Evolutionary conservation across 2,113 vertebrate species (phyloP).

Genomic region (Electrona antarctica): DNA sequence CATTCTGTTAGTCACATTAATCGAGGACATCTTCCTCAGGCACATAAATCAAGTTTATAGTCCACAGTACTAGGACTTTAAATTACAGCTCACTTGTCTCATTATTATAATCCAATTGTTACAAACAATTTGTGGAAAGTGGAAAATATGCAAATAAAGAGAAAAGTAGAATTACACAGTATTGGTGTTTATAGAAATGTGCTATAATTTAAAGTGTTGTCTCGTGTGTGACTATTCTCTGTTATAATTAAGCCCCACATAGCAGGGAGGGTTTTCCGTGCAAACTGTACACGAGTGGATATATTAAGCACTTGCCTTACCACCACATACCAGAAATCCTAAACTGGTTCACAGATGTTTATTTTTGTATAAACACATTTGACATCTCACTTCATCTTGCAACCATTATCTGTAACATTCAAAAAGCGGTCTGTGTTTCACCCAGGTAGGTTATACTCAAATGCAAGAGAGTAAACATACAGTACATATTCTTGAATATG

Average conservation of each 20-base stretch:
- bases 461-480: not conserved
- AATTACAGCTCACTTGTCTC: not conserved
- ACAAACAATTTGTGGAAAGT: too few relatives aligned
- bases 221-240: not conserved
- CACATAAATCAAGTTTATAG: slow-evolving; percentile 34
- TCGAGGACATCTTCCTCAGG: slow-evolving; percentile 33
- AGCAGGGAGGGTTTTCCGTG: slow-evolving; percentile 13
- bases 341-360: too few relatives aligned
- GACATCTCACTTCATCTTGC: not conserved
- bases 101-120: too few relatives aligned
- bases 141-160: too few relatives aligned
- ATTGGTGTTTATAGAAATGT: not conserved
- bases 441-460: not conserved
- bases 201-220: not conserved
- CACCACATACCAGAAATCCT: not conserved
- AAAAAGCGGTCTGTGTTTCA: not conserved
- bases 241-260: slow-evolving; percentile 26
- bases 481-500: too few relatives aligned
- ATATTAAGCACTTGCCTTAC: not conserved
- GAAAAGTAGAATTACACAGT: not conserved
- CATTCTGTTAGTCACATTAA: slow-evolving; percentile 13
- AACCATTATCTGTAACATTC: not conserved
- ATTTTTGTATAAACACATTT: not conserved
- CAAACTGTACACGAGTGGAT: slow-evolving; percentile 3
- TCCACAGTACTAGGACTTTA: slow-evolving; percentile 17